A percentile compares a stretch with the other conserved stretches of the same genome.
These are phyloP conservation scores for Lichenostomus cassidix DNA, from an alignment of 2,113 vertebrate species.

Conservation along the genomic window DNA sequence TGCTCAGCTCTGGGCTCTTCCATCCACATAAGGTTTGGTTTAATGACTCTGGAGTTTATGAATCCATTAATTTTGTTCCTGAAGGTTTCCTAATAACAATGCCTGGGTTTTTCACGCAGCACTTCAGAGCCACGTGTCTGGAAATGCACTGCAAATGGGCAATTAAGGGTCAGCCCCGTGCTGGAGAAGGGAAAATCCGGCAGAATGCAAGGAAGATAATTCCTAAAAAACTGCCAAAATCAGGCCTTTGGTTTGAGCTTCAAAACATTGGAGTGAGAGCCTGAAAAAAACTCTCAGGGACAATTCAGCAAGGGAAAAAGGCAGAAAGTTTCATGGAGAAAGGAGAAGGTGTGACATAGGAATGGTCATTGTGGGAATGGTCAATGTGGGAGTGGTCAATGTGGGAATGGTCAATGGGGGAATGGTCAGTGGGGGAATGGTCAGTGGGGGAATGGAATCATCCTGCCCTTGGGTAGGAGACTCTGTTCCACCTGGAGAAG, in stretches of 20 bases:
- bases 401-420: too few relatives aligned
- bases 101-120: background rate
- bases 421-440: background rate
- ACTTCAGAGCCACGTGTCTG: background rate
- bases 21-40: slow-evolving; percentile 35
- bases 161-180: background rate
- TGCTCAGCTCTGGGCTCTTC: slow-evolving; percentile 38
- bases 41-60: background rate
- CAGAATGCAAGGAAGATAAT: background rate
- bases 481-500: slow-evolving; percentile 18
- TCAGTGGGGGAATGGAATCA: background rate
- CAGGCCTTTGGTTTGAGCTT: background rate
- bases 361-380: background rate
- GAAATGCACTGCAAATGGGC: background rate
- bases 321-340: background rate
- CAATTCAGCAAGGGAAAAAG: background rate
- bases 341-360: background rate
- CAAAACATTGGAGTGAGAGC: background rate
- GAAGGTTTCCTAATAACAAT: slow-evolving; percentile 8
- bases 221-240: background rate
- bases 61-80: slow-evolving; percentile 29
- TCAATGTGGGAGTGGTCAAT: background rate
- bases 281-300: background rate
- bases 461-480: background rate
- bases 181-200: background rate